phyloP scores from a whole-genome alignment of 2,797 vertebrate species.

The Champsocephalus gunnari region DNA sequence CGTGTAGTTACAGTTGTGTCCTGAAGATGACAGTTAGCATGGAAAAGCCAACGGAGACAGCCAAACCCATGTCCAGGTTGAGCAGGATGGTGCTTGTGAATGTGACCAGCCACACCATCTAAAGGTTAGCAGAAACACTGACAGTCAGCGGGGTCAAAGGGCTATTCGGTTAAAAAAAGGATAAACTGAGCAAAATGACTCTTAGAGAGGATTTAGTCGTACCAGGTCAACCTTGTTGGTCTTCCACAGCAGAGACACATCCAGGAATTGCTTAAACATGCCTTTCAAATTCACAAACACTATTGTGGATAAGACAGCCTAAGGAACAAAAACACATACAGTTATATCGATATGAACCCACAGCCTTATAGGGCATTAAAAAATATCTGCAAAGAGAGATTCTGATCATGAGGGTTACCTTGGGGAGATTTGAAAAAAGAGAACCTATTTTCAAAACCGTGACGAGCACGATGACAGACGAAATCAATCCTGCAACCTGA shows the following conservation, averaged over 20 bases:
- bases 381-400: neutral
- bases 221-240: constrained; percentile 91
- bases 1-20: constrained; percentile 88
- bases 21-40: constrained; percentile 92
- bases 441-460: constrained; percentile 91
- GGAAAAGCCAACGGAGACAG: constrained; percentile 86
- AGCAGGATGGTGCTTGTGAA: constrained; percentile 88
- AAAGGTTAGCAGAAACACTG: constrained; percentile 36
- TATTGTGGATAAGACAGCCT: constrained; percentile 92
- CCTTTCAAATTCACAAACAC: constrained; percentile 94
- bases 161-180: neutral
- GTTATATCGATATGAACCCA: neutral
- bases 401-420: constrained; percentile 79
- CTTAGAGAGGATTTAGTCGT: constrained; percentile 26
- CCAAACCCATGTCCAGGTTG: constrained; percentile 93
- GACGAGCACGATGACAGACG: constrained; percentile 90
- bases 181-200: constrained; percentile 14
- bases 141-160: constrained; percentile 26
- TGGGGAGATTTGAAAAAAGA: constrained; percentile 92
- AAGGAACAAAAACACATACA: constrained; percentile 47
- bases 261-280: constrained; percentile 91
- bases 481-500: constrained; percentile 82
- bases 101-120: constrained; percentile 94
- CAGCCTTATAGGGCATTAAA: constrained; percentile 3
- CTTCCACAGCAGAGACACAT: constrained; percentile 88